Percentiles rank a stretch among this genome's conserved stretches.
These are phyloP conservation scores for Creontiades dilutus DNA, from an alignment of 2,888 invertebrate species.

Conservation along the genomic window DNA sequence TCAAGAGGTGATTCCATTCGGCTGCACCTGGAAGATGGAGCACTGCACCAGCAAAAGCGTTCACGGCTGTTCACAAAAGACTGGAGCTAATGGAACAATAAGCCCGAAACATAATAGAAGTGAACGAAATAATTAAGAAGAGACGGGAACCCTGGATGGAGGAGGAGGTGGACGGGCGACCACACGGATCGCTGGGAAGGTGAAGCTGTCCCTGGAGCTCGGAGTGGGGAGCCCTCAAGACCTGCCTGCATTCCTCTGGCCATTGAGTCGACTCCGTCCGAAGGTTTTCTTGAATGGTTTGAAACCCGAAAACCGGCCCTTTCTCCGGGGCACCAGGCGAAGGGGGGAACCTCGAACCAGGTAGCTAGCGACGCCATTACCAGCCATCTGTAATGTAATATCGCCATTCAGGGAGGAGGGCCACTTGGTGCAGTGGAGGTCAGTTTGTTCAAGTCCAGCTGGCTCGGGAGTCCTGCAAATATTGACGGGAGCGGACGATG, in stretches of 20 bases:
- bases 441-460: conserved; percentile 10
- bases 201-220: background rate
- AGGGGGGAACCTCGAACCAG: background rate
- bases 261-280: conserved; percentile 60
- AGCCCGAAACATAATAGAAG: conserved; percentile 63
- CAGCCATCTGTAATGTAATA: conserved; percentile 27
- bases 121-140: conserved; percentile 69
- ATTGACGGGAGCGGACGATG: background rate
- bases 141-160: conserved; percentile 14
- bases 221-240: conserved; percentile 34
- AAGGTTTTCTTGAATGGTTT: conserved; percentile 67
- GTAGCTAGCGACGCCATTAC: conserved; percentile 54
- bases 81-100: conserved; percentile 67
- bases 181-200: conserved; percentile 47
- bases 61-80: conserved; percentile 52
- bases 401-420: conserved; percentile 28
- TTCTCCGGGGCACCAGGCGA: background rate
- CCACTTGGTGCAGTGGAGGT: conserved; percentile 11
- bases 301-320: conserved; percentile 38
- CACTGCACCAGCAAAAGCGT: conserved; percentile 27
- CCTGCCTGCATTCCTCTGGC: conserved; percentile 67
- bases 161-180: conserved; percentile 43
- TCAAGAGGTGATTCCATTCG: background rate
- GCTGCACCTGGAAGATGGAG: conserved; percentile 18
- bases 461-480: background rate